Conservation (phyloP, 53 echinoderm and acorn worm genomes). For the Echinometra lucunter region DNA sequence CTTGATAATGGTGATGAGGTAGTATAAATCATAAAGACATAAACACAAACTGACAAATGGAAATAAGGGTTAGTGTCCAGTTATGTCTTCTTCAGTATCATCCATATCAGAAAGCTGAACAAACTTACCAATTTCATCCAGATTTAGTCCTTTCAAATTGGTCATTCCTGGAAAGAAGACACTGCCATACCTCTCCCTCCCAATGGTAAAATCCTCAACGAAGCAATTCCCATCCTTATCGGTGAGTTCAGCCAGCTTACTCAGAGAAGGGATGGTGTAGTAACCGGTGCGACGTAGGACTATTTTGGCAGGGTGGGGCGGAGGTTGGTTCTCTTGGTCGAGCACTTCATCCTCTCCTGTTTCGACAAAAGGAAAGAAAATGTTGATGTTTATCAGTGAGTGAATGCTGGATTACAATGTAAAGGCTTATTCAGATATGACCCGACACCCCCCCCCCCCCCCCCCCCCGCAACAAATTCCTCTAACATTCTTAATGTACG, state of each 20-base stretch:
- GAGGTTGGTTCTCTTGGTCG: constrained; percentile 84
- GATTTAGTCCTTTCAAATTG: constrained; percentile 78
- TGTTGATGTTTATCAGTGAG: no score
- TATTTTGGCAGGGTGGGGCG: constrained; percentile 88
- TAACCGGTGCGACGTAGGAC: constrained; percentile 83
- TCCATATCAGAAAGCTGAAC: not conserved
- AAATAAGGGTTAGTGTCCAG: no score
- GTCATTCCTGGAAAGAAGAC: constrained; percentile 98
- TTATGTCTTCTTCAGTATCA: no score
- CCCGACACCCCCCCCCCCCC: no score
- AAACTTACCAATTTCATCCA: constrained; percentile 95
- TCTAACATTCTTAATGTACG: no score
- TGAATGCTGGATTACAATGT: no score
- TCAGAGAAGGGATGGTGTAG: constrained; percentile 90
- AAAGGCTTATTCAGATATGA: no score
- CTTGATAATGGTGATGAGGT: no score
- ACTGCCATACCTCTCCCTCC: constrained; percentile 93
- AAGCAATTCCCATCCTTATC: constrained; percentile 70
- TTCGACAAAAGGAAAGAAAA: no score
- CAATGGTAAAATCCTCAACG: constrained; percentile 91
- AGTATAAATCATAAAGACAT: not conserved
- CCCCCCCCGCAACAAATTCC: no score
- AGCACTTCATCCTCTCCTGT: constrained; percentile 60
- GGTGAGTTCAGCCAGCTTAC: constrained; percentile 82
- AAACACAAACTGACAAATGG: not conserved